Evolutionary conservation across 2,888 invertebrate species (phyloP).

Genomic region (Melipona beecheii): DNA sequence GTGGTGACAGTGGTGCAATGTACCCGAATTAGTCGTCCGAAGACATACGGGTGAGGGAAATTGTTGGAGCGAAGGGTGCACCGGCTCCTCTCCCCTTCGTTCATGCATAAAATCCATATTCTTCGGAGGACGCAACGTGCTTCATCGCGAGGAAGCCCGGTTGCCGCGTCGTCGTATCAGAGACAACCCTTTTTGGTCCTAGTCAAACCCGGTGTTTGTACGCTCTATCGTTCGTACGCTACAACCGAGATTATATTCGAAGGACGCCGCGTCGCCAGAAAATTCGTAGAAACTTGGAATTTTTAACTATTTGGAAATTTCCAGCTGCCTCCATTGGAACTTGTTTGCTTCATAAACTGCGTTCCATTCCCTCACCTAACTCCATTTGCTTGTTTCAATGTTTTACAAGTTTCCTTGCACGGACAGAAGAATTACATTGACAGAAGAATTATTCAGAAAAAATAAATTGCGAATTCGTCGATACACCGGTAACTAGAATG

Average conservation of each 20-base stretch:
- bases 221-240: constrained; percentile 21
- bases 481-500: neutral
- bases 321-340: neutral
- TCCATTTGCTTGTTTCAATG: neutral
- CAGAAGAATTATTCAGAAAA: neutral
- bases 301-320: constrained; percentile 45
- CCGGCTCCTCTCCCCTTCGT: constrained; percentile 64
- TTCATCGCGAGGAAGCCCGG: constrained; percentile 74
- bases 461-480: constrained; percentile 12
- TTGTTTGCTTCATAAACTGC: neutral
- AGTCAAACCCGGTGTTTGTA: constrained; percentile 62
- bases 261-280: constrained; percentile 32
- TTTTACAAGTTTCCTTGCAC: neutral
- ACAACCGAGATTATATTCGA: constrained; percentile 47
- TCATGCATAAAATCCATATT: constrained; percentile 81
- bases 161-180: constrained; percentile 62
- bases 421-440: too few species aligned
- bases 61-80: constrained; percentile 22
- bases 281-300: constrained; percentile 46
- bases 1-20: constrained; percentile 27
- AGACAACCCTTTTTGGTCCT: constrained; percentile 72
- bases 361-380: neutral
- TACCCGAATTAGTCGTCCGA: constrained; percentile 68
- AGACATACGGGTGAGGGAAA: constrained; percentile 33
- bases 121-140: constrained; percentile 78